phyloP scores from a whole-genome alignment of 2,888 invertebrate species.

The Caprella mutica region DNA sequence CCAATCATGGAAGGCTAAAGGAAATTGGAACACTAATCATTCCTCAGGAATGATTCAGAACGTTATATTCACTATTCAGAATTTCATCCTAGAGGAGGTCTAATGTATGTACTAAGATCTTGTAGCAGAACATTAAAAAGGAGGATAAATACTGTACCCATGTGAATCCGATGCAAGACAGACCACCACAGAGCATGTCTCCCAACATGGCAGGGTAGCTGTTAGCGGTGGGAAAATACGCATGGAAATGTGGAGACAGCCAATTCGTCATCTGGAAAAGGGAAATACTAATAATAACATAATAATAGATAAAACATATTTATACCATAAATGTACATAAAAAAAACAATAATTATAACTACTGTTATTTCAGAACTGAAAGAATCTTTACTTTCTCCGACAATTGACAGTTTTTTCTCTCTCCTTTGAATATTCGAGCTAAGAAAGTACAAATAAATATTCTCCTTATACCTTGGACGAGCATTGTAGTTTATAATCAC shows the following conservation, averaged over 20 bases:
- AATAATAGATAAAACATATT: not conserved
- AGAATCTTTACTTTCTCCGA: too few relatives aligned
- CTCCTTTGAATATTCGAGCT: not conserved
- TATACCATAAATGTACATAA: not conserved
- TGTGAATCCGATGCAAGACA: conserved; percentile 74
- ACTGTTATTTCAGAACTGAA: too few relatives aligned
- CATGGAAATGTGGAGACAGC: conserved; percentile 88
- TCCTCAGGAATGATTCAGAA: too few relatives aligned
- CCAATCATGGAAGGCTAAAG: too few relatives aligned
- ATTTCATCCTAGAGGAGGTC: too few relatives aligned
- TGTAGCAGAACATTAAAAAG: too few relatives aligned
- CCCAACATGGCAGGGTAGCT: conserved; percentile 78
- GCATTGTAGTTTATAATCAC: too few relatives aligned
- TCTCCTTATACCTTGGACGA: not conserved
- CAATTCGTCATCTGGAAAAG: conserved; percentile 67
- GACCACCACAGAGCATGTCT: conserved; percentile 67
- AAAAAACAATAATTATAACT: not conserved
- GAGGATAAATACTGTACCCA: too few relatives aligned
- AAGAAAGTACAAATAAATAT: not conserved
- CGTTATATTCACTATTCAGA: too few relatives aligned
- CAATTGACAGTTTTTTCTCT: too few relatives aligned
- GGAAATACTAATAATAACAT: not conserved
- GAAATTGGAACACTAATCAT: too few relatives aligned
- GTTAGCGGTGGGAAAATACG: conserved; percentile 72
- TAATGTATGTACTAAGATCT: too few relatives aligned